Conservation (phyloP, 1,140 invertebrate species). For the Alviniconcha marisindica region DNA sequence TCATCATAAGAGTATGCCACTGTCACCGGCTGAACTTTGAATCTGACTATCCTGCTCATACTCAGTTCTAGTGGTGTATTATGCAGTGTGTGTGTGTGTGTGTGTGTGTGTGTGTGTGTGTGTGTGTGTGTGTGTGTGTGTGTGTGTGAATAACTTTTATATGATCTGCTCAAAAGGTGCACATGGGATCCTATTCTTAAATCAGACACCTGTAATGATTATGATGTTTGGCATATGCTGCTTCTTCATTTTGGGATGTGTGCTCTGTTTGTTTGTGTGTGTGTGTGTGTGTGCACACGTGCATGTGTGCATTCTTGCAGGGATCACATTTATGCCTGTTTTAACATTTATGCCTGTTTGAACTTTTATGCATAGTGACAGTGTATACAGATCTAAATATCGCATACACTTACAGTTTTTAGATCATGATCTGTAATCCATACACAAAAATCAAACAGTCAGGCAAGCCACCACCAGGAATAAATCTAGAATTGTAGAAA, state of each 20-base stretch:
- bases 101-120: neutral
- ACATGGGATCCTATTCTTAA: neutral
- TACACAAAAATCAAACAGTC: no score
- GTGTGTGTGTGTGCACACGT: neutral
- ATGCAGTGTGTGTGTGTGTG: neutral
- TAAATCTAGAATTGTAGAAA: no score
- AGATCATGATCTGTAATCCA: neutral
- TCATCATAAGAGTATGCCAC: neutral
- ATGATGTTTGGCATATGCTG: no score
- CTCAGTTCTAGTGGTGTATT: no score
- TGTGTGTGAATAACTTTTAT: neutral
- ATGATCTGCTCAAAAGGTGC: neutral
- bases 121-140: neutral
- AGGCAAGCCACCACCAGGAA: no score
- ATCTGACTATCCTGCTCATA: no score
- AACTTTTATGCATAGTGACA: neutral
- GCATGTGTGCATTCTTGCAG: no score
- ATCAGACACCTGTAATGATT: no score
- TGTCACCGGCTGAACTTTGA: no score
- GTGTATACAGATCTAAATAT: neutral
- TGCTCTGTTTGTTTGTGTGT: neutral
- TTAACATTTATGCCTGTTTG: neutral
- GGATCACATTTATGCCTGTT: no score
- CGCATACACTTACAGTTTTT: no score
- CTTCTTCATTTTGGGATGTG: neutral